Conservation (phyloP, 2,113 vertebrate species). For the Silurus meridionalis region DNA sequence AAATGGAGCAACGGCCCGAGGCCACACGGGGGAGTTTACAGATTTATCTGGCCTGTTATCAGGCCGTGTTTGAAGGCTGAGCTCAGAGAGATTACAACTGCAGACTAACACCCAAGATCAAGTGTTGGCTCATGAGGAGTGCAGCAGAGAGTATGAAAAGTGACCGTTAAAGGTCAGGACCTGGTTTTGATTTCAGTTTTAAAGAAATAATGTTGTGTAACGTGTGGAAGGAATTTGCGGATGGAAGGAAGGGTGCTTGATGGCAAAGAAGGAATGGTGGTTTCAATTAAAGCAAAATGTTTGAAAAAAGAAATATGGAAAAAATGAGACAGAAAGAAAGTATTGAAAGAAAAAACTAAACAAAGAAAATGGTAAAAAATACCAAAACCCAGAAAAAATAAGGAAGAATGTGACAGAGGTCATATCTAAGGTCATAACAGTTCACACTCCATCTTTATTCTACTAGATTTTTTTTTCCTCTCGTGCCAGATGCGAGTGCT, state of each 20-base stretch:
- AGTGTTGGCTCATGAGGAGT: constrained; percentile 9
- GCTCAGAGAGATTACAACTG: constrained; percentile 24
- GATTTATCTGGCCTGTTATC: constrained; percentile 30
- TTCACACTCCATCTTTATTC: constrained; percentile 6
- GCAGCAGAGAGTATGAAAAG: background rate
- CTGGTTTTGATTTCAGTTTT: background rate
- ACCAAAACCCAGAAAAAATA: background rate
- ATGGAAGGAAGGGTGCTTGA: background rate
- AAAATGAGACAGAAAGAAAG: background rate
- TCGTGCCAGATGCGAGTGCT: constrained; percentile 11
- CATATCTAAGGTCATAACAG: background rate
- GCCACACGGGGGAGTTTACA: background rate
- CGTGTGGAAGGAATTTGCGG: too few relatives aligned
- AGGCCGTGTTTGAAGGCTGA: constrained; percentile 4
- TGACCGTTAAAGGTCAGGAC: background rate
- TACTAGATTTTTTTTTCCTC: background rate
- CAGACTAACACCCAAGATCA: background rate
- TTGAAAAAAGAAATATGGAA: background rate
- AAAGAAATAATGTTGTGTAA: background rate
- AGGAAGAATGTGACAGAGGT: background rate
- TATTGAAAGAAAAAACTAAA: background rate
- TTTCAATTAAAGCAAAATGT: too few relatives aligned
- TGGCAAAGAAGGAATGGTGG: background rate
- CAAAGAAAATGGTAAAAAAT: background rate
- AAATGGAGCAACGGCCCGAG: constrained; percentile 21